Percentiles rank a stretch among this genome's conserved stretches.
These are phyloP conservation scores for Lasioglossum villosulum DNA, from an alignment of 2,888 invertebrate genomes.

Conservation along the genomic window DNA sequence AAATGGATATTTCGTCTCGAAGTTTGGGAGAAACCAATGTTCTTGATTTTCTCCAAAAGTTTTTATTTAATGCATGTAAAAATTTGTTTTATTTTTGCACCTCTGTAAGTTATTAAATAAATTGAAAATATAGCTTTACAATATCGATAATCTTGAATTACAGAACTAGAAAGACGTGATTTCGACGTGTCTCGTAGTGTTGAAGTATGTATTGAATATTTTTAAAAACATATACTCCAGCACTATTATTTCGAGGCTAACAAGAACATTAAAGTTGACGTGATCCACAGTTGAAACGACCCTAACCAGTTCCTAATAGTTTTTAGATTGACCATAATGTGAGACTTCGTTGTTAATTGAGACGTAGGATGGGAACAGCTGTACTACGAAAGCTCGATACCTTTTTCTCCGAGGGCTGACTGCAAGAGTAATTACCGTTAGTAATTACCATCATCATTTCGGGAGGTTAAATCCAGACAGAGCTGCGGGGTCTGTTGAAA, in stretches of 20 bases:
- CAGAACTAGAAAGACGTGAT: no score
- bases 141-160: no score
- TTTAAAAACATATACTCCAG: not conserved
- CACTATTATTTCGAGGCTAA: not conserved
- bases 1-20: no score
- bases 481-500: not conserved
- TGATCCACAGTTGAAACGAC: not conserved
- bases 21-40: no score
- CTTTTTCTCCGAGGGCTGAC: not conserved
- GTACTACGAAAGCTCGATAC: slow-evolving; percentile 20
- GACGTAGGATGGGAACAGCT: slow-evolving; percentile 60
- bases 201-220: no score
- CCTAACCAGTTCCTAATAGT: not conserved
- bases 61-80: no score
- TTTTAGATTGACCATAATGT: not conserved
- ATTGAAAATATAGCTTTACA: no score
- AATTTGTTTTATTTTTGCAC: no score
- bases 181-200: no score
- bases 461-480: not conserved
- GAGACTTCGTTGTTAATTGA: slow-evolving; percentile 60
- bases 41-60: no score
- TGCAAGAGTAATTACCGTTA: not conserved
- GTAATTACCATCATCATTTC: slow-evolving; percentile 1
- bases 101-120: no score
- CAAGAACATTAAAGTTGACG: not conserved